Conservation (phyloP, 1,140 invertebrate genomes). For the Drosophila prosaltans region DNA sequence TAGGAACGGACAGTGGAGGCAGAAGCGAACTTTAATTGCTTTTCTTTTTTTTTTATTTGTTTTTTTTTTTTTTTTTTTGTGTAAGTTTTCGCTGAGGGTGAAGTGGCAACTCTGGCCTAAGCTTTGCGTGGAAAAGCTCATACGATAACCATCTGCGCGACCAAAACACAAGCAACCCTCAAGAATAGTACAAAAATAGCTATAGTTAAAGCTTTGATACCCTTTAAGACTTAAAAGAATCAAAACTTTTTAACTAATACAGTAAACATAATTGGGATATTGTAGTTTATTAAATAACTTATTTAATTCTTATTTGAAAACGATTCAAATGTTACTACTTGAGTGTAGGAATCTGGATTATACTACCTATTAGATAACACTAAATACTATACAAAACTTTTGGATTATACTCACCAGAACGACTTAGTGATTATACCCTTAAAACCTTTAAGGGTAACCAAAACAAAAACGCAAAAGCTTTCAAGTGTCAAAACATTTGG, state of each 20-base stretch:
- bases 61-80: slow-evolving; percentile 15
- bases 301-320: too few relatives aligned
- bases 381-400: not conserved
- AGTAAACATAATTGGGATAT: not conserved
- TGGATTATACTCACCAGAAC: not conserved
- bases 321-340: too few relatives aligned
- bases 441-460: not conserved
- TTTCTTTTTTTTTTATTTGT: slow-evolving; percentile 5
- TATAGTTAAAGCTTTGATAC: not conserved
- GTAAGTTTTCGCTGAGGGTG: slow-evolving; percentile 13
- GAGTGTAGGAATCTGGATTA: too few relatives aligned
- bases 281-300: too few relatives aligned
- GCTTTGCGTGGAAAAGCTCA: slow-evolving; percentile 42
- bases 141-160: slow-evolving; percentile 56
- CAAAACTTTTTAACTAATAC: not conserved
- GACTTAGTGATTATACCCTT: not conserved
- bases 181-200: not conserved
- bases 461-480: slow-evolving; percentile 42
- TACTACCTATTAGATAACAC: too few relatives aligned
- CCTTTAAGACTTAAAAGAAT: slow-evolving; percentile 8
- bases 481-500: slow-evolving; percentile 55
- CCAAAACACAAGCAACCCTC: slow-evolving; percentile 48
- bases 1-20: slow-evolving; percentile 49
- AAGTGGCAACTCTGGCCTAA: slow-evolving; percentile 62
- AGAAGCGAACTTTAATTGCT: slow-evolving; percentile 59